Evolutionary conservation across 37 sponge, comb jelly and placozoan genomes (phyloP), one percentile per base, ranked within the genome.

Genomic region (Bolinopsis microptera): DNA sequence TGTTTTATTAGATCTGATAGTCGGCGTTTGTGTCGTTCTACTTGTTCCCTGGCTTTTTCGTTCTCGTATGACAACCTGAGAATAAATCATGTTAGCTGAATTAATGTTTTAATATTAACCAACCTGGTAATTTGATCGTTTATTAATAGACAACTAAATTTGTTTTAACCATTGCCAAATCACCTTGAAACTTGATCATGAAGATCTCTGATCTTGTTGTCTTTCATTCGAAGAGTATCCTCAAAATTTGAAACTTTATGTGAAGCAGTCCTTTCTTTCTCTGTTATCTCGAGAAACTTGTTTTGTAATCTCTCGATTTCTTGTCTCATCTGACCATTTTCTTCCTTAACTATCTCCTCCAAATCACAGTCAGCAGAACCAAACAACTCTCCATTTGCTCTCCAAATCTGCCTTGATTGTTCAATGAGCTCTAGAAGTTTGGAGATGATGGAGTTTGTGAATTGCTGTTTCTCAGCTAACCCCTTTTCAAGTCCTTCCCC

Each of bases 271-370:
- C 82, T 32, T 22, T 80, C 82, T 33, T 36, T 70, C 26, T 70
- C 74, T 22, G 74, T 70, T 70, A 70, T 70, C 26, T 70, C 74
- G 3, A 70, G 74, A 26, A 70, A 70, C 26, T 70, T 70, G 74
- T 70, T 70, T 26, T 70, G 74, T 26, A 70, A 70, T 80, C 82
- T 28, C 37, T 80, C 82, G 2, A 80, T 36, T 31, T 80, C 82
- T 35, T 80, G 82, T 22, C 82, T 80, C 82, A 80, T 80, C 37
- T 80, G 82, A 80, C 82, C 82, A 80, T 80, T 80, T 35, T 80
- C 82, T 33, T 80, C 82, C 37, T 80, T 80, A 24, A 80, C 82
- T 34, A 80, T 80, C 30, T 80, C 82, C 82, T 80, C 82, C 30
- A 80, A 22, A 33, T 80, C 82, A 33, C 82, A 80, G 32, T 80